A percentile compares a stretch with the other conserved stretches of the same genome.
Evolutionary conservation across 2,113 vertebrate genomes (phyloP).

Genomic region (Heteronetta atricapilla): DNA sequence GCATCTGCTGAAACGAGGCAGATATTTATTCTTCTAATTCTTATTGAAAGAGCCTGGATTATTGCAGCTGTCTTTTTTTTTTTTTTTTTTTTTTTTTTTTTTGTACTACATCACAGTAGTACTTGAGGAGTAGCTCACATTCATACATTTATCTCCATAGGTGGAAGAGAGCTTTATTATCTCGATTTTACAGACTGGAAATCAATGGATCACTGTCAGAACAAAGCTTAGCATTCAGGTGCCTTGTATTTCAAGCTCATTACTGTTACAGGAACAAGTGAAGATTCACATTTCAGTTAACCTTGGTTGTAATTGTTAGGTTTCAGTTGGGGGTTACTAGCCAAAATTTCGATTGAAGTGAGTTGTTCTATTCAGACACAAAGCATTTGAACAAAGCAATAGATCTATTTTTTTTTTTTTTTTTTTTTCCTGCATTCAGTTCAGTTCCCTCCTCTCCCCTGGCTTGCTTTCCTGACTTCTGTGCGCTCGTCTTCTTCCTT

Average conservation of each 20-base stretch:
- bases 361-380: neutral
- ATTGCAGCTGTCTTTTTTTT: neutral
- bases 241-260: neutral
- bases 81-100: neutral
- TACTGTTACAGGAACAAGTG: neutral
- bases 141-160: neutral
- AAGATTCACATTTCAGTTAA: neutral
- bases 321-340: neutral
- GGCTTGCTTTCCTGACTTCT: neutral
- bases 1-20: neutral
- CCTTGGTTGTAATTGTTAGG: neutral
- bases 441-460: neutral
- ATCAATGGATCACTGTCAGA: conserved; percentile 37
- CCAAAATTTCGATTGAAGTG: neutral
- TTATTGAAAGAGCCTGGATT: neutral
- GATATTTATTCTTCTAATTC: neutral
- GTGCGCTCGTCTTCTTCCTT: neutral
- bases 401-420: neutral
- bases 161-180: conserved; percentile 16
- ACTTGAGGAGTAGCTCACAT: neutral
- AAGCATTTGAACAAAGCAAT: neutral
- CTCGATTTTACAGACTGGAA: neutral
- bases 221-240: neutral
- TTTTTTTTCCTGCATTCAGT: neutral
- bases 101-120: neutral